A percentile compares a stretch with the other conserved stretches of the same genome.
Evolutionary conservation across 1,140 invertebrate genomes (phyloP).

Genomic region (Listronotus oregonensis): DNA sequence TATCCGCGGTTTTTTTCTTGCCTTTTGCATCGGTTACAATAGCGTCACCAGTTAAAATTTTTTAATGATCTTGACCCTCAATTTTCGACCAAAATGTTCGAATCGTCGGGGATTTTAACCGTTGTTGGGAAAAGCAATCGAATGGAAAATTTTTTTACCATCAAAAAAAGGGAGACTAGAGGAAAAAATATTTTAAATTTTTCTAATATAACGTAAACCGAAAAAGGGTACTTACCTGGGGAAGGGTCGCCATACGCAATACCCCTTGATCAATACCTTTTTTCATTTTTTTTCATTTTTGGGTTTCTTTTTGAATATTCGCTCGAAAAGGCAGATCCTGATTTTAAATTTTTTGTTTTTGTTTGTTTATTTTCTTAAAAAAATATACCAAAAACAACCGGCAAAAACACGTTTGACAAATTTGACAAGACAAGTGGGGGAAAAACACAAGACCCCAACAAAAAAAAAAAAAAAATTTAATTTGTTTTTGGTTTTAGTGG

Average conservation of each 20-base stretch:
- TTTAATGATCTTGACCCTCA: slow-evolving; percentile 87
- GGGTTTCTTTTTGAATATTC: slow-evolving; percentile 92
- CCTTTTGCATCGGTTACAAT: slow-evolving; percentile 52
- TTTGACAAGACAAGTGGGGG: too few relatives aligned
- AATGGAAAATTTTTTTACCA: slow-evolving; percentile 86
- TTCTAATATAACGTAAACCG: slow-evolving; percentile 2
- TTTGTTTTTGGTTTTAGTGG: too few relatives aligned
- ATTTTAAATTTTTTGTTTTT: not conserved
- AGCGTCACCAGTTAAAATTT: slow-evolving; percentile 66
- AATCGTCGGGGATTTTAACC: slow-evolving; percentile 78
- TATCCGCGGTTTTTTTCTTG: slow-evolving; percentile 52
- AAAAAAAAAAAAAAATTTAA: too few relatives aligned
- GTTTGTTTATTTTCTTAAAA: too few relatives aligned
- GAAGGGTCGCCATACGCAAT: slow-evolving; percentile 82
- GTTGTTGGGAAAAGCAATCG: slow-evolving; percentile 85
- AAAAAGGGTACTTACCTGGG: slow-evolving; percentile 71
- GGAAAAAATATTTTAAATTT: slow-evolving; percentile 13
- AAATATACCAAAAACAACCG: too few relatives aligned
- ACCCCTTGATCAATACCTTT: slow-evolving; percentile 72
- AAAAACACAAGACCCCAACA: too few relatives aligned
- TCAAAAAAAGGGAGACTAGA: slow-evolving; percentile 64
- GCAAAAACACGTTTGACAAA: too few relatives aligned
- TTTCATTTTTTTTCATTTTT: slow-evolving; percentile 85
- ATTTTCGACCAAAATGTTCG: slow-evolving; percentile 83
- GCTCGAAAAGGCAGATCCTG: slow-evolving; percentile 76